Conservation (phyloP, 2,888 invertebrate genomes). For the Sepioteuthis lessoniana region DNA sequence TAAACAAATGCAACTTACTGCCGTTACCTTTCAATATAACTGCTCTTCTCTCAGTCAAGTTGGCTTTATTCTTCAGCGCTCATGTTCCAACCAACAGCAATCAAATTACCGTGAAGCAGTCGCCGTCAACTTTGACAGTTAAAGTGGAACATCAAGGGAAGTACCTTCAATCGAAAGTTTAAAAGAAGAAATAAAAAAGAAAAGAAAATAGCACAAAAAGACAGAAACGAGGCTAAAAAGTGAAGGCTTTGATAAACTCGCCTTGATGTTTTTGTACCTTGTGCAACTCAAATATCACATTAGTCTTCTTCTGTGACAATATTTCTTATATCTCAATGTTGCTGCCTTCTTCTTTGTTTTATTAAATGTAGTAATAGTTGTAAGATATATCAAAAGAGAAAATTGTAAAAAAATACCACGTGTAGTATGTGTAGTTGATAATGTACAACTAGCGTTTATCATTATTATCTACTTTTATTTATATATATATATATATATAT, state of each 20-base stretch:
- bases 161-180: background rate
- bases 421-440: no score
- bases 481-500: no score
- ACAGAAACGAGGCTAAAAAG: background rate
- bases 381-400: no score
- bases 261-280: background rate
- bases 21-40: background rate
- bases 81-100: conserved; percentile 17
- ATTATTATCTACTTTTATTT: no score
- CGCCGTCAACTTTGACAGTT: conserved; percentile 6
- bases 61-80: background rate
- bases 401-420: no score
- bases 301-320: no score
- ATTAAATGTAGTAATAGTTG: no score
- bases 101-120: background rate
- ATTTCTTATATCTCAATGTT: no score
- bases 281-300: background rate
- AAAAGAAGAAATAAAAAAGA: background rate
- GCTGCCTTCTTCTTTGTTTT: no score
- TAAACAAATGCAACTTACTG: background rate
- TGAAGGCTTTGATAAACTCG: background rate
- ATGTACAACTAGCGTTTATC: no score
- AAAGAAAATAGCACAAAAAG: background rate
- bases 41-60: background rate
- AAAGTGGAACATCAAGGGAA: background rate